Base-by-base conservation (phyloP, 2,888 invertebrate genomes). In the Drosophila koepferae region DNA sequence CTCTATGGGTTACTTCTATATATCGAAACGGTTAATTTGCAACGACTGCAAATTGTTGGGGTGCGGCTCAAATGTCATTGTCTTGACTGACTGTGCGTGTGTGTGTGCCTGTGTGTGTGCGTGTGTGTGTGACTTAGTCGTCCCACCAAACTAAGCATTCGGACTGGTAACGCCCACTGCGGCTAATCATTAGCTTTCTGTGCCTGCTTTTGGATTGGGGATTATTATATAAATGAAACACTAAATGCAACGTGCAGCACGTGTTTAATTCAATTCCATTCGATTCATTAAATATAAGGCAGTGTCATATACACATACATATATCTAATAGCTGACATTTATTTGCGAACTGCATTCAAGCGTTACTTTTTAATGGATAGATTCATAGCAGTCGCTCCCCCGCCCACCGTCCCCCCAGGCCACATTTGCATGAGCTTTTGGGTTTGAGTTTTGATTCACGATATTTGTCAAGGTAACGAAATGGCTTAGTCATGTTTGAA, bases 201-300 rank as follows among this genome's bases (percentile, higher is more conserved):
- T 31, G 61, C 44, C 44, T 34, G 63, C 44, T 41, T 43, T 63
- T 51, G 23, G 6, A n/a, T 28, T 3, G 46, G 53, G 49, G 28
- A 38, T 60, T 55, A 41, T 81, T 64, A 66, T 71, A 63, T 69
- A 77, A 81, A 56, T 16, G 53, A n/a, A 36, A 40, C 48, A 44
- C 56, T 16, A 71, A 72, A 43, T 77, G 72, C 77, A 77, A 71
- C 63, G 77, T 77, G 81, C 64, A 77, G 51, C 80, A 76, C 72
- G 77, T 65, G 81, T 76, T 62, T 53, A 60, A 63, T 61, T 63
- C 44, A 59, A 62, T 61, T 63, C 44, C 55, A 62, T 59, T 64
- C 60, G 63, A 58, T 63, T 41, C 36, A 41, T 41, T 46, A 53
- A 53, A 73, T 63, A 63, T 77, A 66, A 65, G 61, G 49, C 60